These are phyloP conservation scores for Toxonevra muliebris DNA, from an alignment of 2,888 invertebrate species.

Conservation along the genomic window DNA sequence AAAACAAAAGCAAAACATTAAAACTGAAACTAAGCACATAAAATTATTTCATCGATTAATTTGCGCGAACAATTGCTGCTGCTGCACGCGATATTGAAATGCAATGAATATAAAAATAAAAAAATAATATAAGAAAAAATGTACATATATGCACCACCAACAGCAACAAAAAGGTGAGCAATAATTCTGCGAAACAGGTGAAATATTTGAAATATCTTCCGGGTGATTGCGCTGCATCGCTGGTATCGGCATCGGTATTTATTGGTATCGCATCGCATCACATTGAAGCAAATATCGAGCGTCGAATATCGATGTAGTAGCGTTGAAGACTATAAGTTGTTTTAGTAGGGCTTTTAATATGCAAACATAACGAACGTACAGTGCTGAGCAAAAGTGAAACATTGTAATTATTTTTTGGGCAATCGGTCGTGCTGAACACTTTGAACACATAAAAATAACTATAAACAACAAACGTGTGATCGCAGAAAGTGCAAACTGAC, in stretches of 20 bases:
- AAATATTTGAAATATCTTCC: constrained; percentile 46
- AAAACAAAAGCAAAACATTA: background rate
- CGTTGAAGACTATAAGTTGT: too few species aligned
- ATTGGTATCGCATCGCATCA: too few species aligned
- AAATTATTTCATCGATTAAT: constrained; percentile 25
- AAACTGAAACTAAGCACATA: background rate
- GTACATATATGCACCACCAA: background rate
- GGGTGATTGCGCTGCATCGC: constrained; percentile 42
- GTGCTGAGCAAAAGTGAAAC: too few species aligned
- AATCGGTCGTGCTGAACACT: too few species aligned
- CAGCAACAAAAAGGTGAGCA: constrained; percentile 15
- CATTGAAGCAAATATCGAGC: too few species aligned
- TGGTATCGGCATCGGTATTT: constrained; percentile 18
- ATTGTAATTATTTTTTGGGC: too few species aligned
- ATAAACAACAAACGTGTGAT: too few species aligned
- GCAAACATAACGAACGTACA: too few species aligned
- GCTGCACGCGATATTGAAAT: constrained; percentile 21
- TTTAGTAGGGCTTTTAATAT: too few species aligned
- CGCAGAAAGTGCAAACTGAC: too few species aligned
- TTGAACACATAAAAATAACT: too few species aligned
- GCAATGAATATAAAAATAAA: background rate
- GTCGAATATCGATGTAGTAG: too few species aligned
- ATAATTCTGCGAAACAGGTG: constrained; percentile 43
- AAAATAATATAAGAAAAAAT: background rate
- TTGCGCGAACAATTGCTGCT: constrained; percentile 8